phyloP scores from a whole-genome alignment of 2,113 vertebrate genomes.

The Excalfactoria chinensis region DNA sequence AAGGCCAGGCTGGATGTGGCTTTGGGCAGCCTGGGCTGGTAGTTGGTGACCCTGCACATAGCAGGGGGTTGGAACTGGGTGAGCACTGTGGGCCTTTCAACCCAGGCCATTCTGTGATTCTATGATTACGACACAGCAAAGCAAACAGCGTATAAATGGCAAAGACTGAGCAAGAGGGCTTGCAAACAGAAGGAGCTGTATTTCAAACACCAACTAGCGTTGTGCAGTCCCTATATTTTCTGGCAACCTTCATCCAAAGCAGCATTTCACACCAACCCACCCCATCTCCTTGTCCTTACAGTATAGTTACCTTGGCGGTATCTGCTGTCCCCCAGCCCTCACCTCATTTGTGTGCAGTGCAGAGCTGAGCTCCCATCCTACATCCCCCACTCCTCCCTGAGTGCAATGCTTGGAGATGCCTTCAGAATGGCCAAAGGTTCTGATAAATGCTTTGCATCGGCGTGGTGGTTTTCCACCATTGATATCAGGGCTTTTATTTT shows the following conservation, averaged over 20 bases:
- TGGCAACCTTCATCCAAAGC: not conserved
- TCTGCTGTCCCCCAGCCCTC: not conserved
- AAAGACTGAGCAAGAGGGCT: not conserved
- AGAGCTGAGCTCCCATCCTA: not conserved
- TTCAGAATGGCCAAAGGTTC: not conserved
- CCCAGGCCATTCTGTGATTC: too few relatives aligned
- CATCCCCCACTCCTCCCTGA: accelerated
- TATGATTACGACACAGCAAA: not conserved
- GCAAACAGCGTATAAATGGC: accelerated
- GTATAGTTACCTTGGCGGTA: not conserved
- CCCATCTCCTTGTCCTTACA: accelerated
- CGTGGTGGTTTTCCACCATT: not conserved
- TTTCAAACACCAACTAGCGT: not conserved
- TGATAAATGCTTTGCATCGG: not conserved
- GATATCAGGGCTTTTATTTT: not conserved
- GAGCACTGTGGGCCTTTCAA: too few relatives aligned
- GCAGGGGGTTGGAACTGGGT: too few relatives aligned
- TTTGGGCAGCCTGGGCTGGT: too few relatives aligned
- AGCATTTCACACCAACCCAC: not conserved
- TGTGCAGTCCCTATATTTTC: accelerated
- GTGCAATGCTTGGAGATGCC: accelerated
- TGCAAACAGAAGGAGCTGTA: accelerated
- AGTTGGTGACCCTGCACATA: too few relatives aligned
- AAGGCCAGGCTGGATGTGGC: too few relatives aligned
- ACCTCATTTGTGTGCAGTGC: not conserved